phyloP scores from a whole-genome alignment of 2,797 vertebrate genomes.

The Diceros bicornis region DNA sequence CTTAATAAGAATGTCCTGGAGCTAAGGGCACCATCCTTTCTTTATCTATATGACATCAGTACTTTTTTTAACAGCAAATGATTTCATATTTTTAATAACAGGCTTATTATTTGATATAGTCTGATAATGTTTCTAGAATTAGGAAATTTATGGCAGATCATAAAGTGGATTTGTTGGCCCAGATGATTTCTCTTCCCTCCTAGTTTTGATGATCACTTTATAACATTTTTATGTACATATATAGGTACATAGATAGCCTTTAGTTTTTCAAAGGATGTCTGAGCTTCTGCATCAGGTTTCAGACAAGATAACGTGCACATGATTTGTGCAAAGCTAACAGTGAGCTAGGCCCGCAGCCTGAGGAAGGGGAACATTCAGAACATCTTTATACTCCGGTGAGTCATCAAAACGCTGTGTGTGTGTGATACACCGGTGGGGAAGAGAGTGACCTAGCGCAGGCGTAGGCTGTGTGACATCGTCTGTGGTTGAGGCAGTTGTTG shows the following conservation, averaged over 20 bases:
- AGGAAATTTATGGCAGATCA: background rate
- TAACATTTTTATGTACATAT: background rate
- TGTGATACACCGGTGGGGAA: background rate
- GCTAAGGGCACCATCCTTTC: background rate
- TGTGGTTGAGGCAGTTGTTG: background rate
- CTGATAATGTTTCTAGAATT: conserved; percentile 23
- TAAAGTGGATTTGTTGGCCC: background rate
- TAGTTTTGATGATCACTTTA: background rate
- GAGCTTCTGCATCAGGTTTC: conserved; percentile 26
- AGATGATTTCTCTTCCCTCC: background rate
- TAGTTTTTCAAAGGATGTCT: background rate
- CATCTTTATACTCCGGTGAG: background rate
- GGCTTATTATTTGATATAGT: background rate
- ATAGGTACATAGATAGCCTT: background rate
- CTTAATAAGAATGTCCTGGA: background rate
- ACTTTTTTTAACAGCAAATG: conserved; percentile 20
- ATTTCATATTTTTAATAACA: background rate
- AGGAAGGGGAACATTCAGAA: background rate
- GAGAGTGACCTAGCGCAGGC: too few relatives aligned
- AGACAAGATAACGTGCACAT: background rate
- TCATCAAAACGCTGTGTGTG: background rate
- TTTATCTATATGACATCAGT: background rate
- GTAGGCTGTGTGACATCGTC: background rate
- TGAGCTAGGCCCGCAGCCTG: background rate
- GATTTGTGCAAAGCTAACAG: background rate